These are phyloP conservation scores for Parelbella ahira DNA, from an alignment of 2,888 invertebrate genomes.

Conservation along the genomic window DNA sequence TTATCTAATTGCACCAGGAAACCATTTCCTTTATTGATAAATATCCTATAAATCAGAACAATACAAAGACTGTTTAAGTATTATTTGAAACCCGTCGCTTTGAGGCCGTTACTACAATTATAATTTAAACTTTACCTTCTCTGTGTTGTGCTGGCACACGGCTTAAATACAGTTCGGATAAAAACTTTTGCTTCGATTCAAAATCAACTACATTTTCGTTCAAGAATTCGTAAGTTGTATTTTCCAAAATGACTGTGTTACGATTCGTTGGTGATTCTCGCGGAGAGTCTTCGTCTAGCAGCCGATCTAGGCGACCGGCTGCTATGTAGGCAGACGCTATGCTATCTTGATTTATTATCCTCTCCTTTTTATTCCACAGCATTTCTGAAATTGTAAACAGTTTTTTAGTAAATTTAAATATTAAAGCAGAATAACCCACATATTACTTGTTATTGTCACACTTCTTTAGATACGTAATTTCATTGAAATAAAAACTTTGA, in stretches of 20 bases:
- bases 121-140: constrained; percentile 70
- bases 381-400: constrained; percentile 54
- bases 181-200: constrained; percentile 80
- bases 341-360: constrained; percentile 70
- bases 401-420: too few species aligned
- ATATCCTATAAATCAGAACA: too few species aligned
- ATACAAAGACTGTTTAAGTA: too few species aligned
- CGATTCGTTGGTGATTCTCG: constrained; percentile 23
- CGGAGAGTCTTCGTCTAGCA: constrained; percentile 50
- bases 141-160: constrained; percentile 75
- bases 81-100: too few species aligned
- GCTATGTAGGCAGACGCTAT: constrained; percentile 74
- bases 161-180: constrained; percentile 79
- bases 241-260: constrained; percentile 6
- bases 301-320: constrained; percentile 52
- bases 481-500: too few species aligned
- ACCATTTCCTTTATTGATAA: too few species aligned
- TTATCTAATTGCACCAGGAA: too few species aligned
- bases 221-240: constrained; percentile 1
- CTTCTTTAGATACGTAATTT: too few species aligned
- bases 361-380: constrained; percentile 82
- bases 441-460: too few species aligned
- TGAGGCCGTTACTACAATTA: too few species aligned
- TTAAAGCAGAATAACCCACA: too few species aligned
- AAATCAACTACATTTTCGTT: constrained; percentile 35